Conservation (phyloP, 2,797 vertebrate genomes). For the Bucorvus abyssinicus region DNA sequence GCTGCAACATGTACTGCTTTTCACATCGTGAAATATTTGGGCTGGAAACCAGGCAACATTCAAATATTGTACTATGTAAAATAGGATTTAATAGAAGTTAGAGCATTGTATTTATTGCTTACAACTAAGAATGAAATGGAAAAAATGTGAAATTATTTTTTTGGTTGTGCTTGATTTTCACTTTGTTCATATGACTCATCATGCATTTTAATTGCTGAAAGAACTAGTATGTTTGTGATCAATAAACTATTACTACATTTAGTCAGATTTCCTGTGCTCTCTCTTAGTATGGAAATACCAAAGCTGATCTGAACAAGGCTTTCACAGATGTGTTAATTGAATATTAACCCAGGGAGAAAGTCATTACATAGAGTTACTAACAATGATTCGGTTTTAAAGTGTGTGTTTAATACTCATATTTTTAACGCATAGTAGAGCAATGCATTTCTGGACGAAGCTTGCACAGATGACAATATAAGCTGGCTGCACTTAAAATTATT, state of each 20-base stretch:
- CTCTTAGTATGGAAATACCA: neutral
- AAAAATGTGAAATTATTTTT: slow-evolving; percentile 66
- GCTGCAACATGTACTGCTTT: neutral
- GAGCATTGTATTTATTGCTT: slow-evolving; percentile 68
- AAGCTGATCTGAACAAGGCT: neutral
- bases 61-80: slow-evolving; percentile 51
- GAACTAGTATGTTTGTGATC: slow-evolving; percentile 23
- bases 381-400: neutral
- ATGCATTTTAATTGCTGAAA: slow-evolving; percentile 54
- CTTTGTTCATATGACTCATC: slow-evolving; percentile 13
- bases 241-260: slow-evolving; percentile 55
- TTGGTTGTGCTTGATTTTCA: slow-evolving; percentile 49
- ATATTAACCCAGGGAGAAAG: neutral
- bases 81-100: slow-evolving; percentile 26
- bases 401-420: neutral
- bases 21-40: slow-evolving; percentile 10
- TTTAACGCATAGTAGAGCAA: neutral
- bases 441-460: neutral
- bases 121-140: slow-evolving; percentile 2
- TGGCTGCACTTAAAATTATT: neutral
- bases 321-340: neutral
- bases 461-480: neutral
- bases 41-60: slow-evolving; percentile 44
- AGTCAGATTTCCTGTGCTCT: neutral
- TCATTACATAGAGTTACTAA: neutral